Base-by-base conservation (phyloP, 1,140 invertebrate genomes). In the Aphelinus atriplicis region DNA sequence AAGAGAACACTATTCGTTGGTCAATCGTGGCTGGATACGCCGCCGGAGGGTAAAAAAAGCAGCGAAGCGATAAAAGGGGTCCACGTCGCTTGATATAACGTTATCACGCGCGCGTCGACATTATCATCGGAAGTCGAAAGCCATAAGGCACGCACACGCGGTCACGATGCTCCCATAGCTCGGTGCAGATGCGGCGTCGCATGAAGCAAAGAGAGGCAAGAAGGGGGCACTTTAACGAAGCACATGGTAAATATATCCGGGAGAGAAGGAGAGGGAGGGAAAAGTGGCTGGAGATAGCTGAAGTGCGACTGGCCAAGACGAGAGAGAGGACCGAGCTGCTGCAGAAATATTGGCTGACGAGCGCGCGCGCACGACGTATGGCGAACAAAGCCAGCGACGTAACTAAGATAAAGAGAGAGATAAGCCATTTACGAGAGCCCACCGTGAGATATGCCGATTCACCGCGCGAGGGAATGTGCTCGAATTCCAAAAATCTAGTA, bases 241-340 rank as follows among this genome's bases (percentile, higher is more conserved):
- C 68, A 67, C 71, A 50, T 67, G 78, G 71, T 79, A 79, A 79
- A 79, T 79, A 79, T 79, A 79, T 79, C 78, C 77, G 58, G 61
- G 77, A 75, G 78, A 56, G 68, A 26, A 26, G 26, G 26, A 26
- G 26, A 26, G 69, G 71, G 48, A 56, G 70, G n/a, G 53, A 58
- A 47, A 65, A 65, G 71, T 58, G 50, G n/a, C 7, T 43, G 53
- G 62, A 66, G 62, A 73, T 73, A 58, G 71, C 26, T 55, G 1
- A 58, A 66, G 55, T 66, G 55, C 63, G 61, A 46, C 42, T 45
- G 9, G 46, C 43, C 43, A 9, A 48, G 3, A 55, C 26, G 7
- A 43, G 7, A 64, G n/a, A 51, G 51, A n/a, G n/a, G n/a, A 26
- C 3, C 58, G 2, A 61, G 58, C n/a, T 4, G 42, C 58, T 55